phyloP scores from a whole-genome alignment of 2,797 vertebrate genomes.

The Chromis chromis region DNA sequence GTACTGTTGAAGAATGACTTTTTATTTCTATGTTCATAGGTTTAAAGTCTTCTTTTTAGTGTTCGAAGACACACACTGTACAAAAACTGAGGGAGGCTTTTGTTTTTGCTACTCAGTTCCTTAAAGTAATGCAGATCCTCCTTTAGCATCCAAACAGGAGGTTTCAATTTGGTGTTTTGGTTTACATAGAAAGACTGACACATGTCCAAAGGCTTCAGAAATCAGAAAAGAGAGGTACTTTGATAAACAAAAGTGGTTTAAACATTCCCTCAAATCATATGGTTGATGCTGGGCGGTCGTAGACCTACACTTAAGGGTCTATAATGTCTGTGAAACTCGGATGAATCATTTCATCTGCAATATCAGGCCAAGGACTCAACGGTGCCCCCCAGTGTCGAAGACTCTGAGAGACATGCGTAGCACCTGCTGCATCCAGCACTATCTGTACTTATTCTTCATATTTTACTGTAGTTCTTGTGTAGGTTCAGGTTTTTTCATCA shows the following conservation, averaged over 20 bases:
- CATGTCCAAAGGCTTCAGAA: slow-evolving; percentile 35
- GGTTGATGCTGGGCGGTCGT: slow-evolving; percentile 38
- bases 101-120: slow-evolving; percentile 29
- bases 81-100: slow-evolving; percentile 43
- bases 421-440: slow-evolving; percentile 75
- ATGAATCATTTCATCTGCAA: slow-evolving; percentile 70
- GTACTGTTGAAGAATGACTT: slow-evolving; percentile 58
- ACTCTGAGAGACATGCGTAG: slow-evolving; percentile 71
- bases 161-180: slow-evolving; percentile 45
- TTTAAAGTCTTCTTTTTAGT: slow-evolving; percentile 50
- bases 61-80: slow-evolving; percentile 80
- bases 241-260: slow-evolving; percentile 38
- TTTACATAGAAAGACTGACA: slow-evolving; percentile 33
- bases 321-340: slow-evolving; percentile 66
- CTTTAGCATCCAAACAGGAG: slow-evolving; percentile 37
- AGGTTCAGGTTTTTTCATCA: slow-evolving; percentile 64
- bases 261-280: slow-evolving; percentile 49
- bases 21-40: slow-evolving; percentile 50
- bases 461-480: slow-evolving; percentile 63
- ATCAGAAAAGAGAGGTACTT: neutral
- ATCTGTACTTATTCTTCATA: slow-evolving; percentile 59
- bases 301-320: slow-evolving; percentile 55
- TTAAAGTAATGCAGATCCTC: slow-evolving; percentile 54
- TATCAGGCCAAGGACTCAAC: slow-evolving; percentile 75
- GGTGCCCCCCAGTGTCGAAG: slow-evolving; percentile 72